phyloP scores from a whole-genome alignment of 2,113 vertebrate species.

The Dromas ardeola region DNA sequence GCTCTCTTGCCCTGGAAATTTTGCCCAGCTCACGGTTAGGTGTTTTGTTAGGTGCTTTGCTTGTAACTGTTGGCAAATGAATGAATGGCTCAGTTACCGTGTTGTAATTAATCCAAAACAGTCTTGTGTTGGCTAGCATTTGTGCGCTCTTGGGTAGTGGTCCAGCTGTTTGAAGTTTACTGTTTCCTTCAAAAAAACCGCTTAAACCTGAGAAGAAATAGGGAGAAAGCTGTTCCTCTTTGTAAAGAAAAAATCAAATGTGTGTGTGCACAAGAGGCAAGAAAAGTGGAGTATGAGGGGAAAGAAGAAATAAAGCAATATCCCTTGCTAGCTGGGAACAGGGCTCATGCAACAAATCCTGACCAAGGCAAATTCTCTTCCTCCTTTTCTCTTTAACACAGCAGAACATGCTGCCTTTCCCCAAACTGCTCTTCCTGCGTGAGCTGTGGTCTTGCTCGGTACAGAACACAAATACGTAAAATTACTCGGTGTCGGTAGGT shows the following conservation, averaged over 20 bases:
- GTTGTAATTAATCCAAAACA: background rate
- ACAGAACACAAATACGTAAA: background rate
- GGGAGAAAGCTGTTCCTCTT: background rate
- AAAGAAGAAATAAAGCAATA: background rate
- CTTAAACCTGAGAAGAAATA: background rate
- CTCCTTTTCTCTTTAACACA: background rate
- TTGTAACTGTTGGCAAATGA: background rate
- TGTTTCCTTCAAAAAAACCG: background rate
- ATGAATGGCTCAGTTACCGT: rapidly evolving
- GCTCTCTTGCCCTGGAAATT: background rate
- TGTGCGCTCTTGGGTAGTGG: background rate
- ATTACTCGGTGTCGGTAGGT: background rate
- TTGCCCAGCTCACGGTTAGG: background rate
- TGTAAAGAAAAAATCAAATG: background rate
- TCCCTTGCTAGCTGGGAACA: background rate
- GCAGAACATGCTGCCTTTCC: background rate
- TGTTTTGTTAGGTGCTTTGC: background rate
- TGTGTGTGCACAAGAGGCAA: background rate
- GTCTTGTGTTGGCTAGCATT: background rate
- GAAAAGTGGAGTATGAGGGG: background rate
- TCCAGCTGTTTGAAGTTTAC: background rate
- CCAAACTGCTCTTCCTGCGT: background rate
- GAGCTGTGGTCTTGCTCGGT: background rate
- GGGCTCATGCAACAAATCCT: background rate
- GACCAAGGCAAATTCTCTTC: background rate